Base-by-base conservation (phyloP, 2,888 invertebrate species). In the Lithosia quadra region DNA sequence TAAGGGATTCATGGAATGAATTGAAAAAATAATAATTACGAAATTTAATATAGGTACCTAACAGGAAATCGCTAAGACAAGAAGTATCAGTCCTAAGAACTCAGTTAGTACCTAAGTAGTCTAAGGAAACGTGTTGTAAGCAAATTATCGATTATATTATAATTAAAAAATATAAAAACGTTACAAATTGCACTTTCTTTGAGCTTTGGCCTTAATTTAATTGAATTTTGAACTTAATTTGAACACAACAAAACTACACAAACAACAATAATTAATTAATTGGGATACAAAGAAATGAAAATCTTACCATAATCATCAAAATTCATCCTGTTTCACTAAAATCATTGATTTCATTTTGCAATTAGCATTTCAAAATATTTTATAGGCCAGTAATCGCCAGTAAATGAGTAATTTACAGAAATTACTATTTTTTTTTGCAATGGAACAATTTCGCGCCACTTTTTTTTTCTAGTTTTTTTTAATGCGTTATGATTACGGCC, bases 301-400 rank as follows among this genome's bases (percentile, higher is more conserved):
- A 63, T 68, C 89, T 88, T 78, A 91, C 91, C 90, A 77, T 88
- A 91, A 71, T 87, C 83, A 61, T 88, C 84, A 71, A 82, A 86
- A 86, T 80, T 86, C 91, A 91, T 91, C 72, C 78, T 86, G 53
- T 72, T 69, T 62, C 53, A 59, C 33, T 53, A 39, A n/a, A 39
- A 64, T 53, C 43, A 71, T 21, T 39, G 33, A 43, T 43, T 39
- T n/a, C 21, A 57, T 58, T 34, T 62, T 57, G n/a, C 9, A 36
- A 58, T 21, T 55, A 39, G 36, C 59, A 64, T 68, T 8, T 68
- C 63, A 22, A 62, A 18, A 24, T 28, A 18, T 28, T 33, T 33
- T 15, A 67, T 5, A 28, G 28, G 2, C n/a, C n/a, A n/a, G n/a
- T n/a, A n/a, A n/a, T n/a, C n/a, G n/a, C n/a, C n/a, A n/a, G n/a